Percentiles rank a stretch among this genome's conserved stretches.
phyloP scores from a whole-genome alignment of 23 tunicate species.

The Aplidium turbinatum region DNA sequence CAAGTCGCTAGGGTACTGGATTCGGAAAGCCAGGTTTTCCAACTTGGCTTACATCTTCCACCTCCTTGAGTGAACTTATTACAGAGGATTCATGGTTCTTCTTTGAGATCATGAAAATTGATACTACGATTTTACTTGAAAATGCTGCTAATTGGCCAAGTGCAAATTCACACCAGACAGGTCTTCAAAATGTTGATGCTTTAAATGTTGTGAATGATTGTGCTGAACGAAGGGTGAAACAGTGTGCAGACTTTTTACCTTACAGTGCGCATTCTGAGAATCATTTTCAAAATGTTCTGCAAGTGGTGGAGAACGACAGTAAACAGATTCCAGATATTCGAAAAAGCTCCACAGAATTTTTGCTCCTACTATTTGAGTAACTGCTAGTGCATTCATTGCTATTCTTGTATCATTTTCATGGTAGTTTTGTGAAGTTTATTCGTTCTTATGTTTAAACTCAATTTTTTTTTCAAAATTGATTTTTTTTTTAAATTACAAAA shows the following conservation, averaged over 20 bases:
- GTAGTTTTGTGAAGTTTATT: too few species aligned
- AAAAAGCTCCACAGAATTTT: slow-evolving; percentile 5
- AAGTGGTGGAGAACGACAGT: slow-evolving; percentile 9
- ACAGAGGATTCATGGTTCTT: slow-evolving; percentile 21
- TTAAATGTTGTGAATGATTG: slow-evolving; percentile 12
- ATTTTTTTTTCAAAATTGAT: too few species aligned
- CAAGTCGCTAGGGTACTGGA: slow-evolving; percentile 7
- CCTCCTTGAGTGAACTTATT: slow-evolving; percentile 11
- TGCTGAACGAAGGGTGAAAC: slow-evolving; percentile 16
- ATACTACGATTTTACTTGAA: slow-evolving; percentile 6
- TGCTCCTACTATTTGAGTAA: slow-evolving; percentile 1
- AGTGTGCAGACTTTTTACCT: slow-evolving; percentile 24
- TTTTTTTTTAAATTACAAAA: not conserved
- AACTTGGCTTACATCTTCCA: not conserved
- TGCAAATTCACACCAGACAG: slow-evolving; percentile 9
- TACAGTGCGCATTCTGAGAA: slow-evolving; percentile 4
- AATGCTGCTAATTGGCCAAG: slow-evolving; percentile 6
- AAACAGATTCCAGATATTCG: slow-evolving; percentile 4
- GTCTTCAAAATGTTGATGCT: slow-evolving; percentile 14
- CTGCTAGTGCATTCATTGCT: not conserved
- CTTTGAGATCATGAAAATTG: slow-evolving; percentile 10
- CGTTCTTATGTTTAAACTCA: too few species aligned
- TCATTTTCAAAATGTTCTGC: slow-evolving; percentile 20
- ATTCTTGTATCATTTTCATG: slow-evolving; percentile 6
- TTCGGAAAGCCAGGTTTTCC: slow-evolving; percentile 19